phyloP scores from a whole-genome alignment of 2,888 invertebrate species.

The Drosophila neoperkinsi region DNA sequence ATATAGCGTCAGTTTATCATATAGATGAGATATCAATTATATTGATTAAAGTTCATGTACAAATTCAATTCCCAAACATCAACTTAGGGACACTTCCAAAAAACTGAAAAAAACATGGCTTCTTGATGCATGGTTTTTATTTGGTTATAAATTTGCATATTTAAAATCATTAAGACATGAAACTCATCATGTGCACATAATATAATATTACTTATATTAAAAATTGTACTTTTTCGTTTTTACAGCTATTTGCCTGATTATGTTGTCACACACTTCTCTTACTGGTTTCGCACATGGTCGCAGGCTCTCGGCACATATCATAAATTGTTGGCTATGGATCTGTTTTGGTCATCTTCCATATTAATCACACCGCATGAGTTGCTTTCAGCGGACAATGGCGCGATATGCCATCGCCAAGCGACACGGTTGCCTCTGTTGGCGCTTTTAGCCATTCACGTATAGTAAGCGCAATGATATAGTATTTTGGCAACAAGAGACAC shows the following conservation, averaged over 20 bases:
- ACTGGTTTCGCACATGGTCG: not conserved
- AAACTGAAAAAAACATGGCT: not conserved
- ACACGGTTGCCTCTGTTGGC: slow-evolving; percentile 17
- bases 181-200: not conserved
- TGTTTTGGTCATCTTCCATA: slow-evolving; percentile 78
- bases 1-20: not conserved
- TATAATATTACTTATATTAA: not conserved
- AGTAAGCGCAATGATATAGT: slow-evolving; percentile 23
- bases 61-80: not conserved
- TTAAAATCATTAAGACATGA: not conserved
- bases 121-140: too few species aligned
- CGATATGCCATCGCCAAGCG: slow-evolving; percentile 54
- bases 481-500: slow-evolving; percentile 46
- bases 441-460: slow-evolving; percentile 6
- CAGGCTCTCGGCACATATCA: slow-evolving; percentile 17
- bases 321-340: slow-evolving; percentile 47
- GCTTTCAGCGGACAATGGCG: slow-evolving; percentile 78
- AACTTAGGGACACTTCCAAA: not conserved
- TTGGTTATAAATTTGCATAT: not conserved
- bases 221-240: slow-evolving; percentile 3
- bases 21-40: rapidly evolving
- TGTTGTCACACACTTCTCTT: slow-evolving; percentile 55
- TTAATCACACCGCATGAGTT: slow-evolving; percentile 77
- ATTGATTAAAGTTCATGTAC: not conserved
- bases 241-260: slow-evolving; percentile 56